Evolutionary conservation across 2,113 vertebrate genomes (phyloP), one percentile per base, ranked within the genome.

Genomic region (Drymodes brunneopygia): DNA sequence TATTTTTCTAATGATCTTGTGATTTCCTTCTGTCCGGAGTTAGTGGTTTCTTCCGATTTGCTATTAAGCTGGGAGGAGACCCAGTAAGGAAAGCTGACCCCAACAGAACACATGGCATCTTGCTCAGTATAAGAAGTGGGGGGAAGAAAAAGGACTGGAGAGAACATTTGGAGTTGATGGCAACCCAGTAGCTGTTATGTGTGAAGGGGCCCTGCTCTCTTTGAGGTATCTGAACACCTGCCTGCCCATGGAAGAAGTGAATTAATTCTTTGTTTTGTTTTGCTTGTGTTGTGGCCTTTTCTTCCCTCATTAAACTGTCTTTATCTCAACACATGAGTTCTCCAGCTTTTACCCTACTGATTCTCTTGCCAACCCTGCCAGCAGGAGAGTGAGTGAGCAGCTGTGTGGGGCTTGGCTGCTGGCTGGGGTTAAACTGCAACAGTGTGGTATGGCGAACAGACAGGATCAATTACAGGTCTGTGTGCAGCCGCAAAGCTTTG

Each of bases 381-480:
- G 82, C 0, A 0, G 4, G 5, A 31, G 18, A 54, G 28, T 18
- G 57, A 54, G 33, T 2, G 20, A 66, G 25, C 21, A 29, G 16
- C 6, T 31, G 42, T 38, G 11, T 42, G 17, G 38, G 25, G 8
- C 14, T 25, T 35, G 44, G 35, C 44, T 75, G 17, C n/a, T 50
- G 35, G 7, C 25, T 29, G 17, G 24, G 5, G 7, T 51, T 77
- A 44, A 67, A 42, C 11, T 11, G 8, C 25, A 35, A 1, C 18
- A 24, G 17, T 58, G 20, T 13, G 7, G 21, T 42, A 35, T 29
- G 31, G 29, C 18, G 13, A 86, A 31, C 20, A 50, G 50, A 25
- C 31, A 58, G 35, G 31, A 75, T 9, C 18, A 64, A 5, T 54
- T 38, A 19, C 22, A 47, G 48, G 5, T 28, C 48, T 64, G 13